Percentiles rank a stretch among this genome's conserved stretches.
Evolutionary conservation across 2,797 vertebrate species (phyloP).

Genomic region (Centroberyx gerrardi): DNA sequence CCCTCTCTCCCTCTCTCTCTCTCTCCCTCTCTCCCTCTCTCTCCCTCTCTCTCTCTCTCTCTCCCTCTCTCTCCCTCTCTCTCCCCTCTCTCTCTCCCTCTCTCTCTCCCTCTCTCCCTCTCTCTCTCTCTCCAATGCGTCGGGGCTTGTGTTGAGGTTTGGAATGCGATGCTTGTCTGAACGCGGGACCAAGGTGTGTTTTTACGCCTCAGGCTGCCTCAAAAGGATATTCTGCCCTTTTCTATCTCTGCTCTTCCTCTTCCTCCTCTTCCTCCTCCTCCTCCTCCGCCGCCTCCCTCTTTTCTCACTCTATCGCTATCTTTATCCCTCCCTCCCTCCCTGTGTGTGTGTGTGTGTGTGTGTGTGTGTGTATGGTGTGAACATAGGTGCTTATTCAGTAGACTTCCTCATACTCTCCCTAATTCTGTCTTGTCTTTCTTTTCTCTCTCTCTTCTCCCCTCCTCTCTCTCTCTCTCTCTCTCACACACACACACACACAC

Average conservation of each 20-base stretch:
- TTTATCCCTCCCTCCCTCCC: constrained; percentile 35
- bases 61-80: no score
- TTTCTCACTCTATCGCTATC: constrained; percentile 42
- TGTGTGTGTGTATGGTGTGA: constrained; percentile 14
- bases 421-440: not conserved
- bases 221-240: constrained; percentile 31
- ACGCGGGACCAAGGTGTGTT: constrained; percentile 53
- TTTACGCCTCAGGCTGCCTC: constrained; percentile 53
- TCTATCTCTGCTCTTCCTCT: constrained; percentile 44
- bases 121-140: constrained; percentile 26
- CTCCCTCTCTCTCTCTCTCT: no score
- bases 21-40: no score
- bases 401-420: no score
- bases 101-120: not conserved
- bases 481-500: constrained; percentile 6
- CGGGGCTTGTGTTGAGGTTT: constrained; percentile 47
- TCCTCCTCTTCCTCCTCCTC: constrained; percentile 54
- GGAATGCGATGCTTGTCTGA: constrained; percentile 75
- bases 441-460: constrained; percentile 38
- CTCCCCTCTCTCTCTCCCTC: no score
- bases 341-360: not conserved
- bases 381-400: no score
- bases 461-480: constrained; percentile 41
- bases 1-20: no score
- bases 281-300: constrained; percentile 52